Base-by-base conservation (phyloP, 1,140 invertebrate genomes). In the Thrips palmi region DNA sequence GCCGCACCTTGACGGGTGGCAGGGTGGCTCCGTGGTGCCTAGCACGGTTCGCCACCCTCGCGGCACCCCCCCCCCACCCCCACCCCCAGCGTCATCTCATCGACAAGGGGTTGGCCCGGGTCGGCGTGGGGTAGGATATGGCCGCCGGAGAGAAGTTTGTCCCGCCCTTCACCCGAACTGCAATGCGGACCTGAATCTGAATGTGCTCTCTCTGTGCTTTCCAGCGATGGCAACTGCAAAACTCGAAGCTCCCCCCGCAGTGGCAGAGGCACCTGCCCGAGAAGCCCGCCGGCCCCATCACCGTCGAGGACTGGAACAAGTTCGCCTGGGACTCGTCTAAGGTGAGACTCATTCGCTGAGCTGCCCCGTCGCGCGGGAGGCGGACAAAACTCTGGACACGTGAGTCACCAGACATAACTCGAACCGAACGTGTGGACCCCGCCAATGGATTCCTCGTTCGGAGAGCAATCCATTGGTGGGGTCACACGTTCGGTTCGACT, bases 161-260 rank as follows among this genome's bases (percentile, higher is more conserved):
- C 11, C 5, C 8, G 33, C 4, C 4, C 15, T 11, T 4, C 11
- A 3, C 33, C 11, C 5, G 23, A 4, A 14, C 19, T 34, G 33
- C 23, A 18, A 7, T 21, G 18, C 7, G 19, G 18, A 7, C 33
- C 18, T 21, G 23, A 34, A 34, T 21, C 33, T 17, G 18, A 21
- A n/a, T 21, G 18, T 14, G 33, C 23, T 5, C 19, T 34, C 20
- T 17, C 23, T 33, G 34, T 25, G 24, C 30, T 20, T 57, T 53
- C 22, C 43, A 77, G 63, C 77, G 71, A 55, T 81, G 75, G 75
- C 59, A 72, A 34, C 51, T 63, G n/a, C 71, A 77, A 50, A 79
- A 81, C 51, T 57, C 60, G 12, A 57, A 58, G 41, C 51, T 81
- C 39, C 72, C 74, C 2, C 52, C 56, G 29, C 58, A 65, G 37